Percentiles rank a stretch among this genome's conserved stretches.
phyloP scores from a whole-genome alignment of 2,113 vertebrate genomes.

The Mesitornis unicolor region DNA sequence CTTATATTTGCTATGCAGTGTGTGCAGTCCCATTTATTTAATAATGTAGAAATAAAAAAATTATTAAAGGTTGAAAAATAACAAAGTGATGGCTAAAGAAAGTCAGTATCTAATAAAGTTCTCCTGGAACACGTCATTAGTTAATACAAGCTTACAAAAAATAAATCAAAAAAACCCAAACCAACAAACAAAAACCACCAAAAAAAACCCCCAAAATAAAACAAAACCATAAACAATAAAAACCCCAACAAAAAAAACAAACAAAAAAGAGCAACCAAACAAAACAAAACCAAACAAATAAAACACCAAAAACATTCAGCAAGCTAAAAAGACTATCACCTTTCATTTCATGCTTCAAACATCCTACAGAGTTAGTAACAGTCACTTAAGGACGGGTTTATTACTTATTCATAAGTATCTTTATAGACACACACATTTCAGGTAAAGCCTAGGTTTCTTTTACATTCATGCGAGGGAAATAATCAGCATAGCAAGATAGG shows the following conservation, averaged over 20 bases:
- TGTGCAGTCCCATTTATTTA: background rate
- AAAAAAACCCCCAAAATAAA: background rate
- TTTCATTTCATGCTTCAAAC: background rate
- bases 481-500: accelerated
- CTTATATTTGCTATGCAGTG: background rate
- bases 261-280: too few relatives aligned
- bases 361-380: accelerated
- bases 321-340: background rate
- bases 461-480: background rate
- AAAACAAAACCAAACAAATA: too few relatives aligned
- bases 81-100: background rate
- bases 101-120: background rate
- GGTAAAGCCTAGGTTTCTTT: background rate
- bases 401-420: background rate
- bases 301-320: background rate
- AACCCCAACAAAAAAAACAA: background rate
- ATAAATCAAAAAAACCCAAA: too few relatives aligned
- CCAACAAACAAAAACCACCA: background rate
- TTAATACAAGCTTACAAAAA: background rate
- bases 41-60: background rate
- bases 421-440: background rate
- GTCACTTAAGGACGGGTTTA: background rate
- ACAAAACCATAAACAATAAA: too few relatives aligned
- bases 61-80: background rate
- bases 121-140: background rate